Evolutionary conservation across 37 sponge, comb jelly and placozoan genomes (phyloP).

Genomic region (Petrosia ficiformis): DNA sequence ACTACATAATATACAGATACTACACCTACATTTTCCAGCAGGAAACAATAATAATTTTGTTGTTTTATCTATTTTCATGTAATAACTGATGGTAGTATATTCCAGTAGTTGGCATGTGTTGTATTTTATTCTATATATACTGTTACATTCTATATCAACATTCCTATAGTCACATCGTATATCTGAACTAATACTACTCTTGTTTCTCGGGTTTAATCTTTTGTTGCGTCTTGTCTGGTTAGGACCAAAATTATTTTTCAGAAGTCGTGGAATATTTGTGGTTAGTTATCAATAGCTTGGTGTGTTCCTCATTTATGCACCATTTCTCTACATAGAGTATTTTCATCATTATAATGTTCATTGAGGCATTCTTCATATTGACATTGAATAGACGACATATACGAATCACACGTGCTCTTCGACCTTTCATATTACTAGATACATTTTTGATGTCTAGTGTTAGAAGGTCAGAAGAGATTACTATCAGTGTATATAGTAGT

Average conservation of each 20-base stretch:
- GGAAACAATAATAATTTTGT: too few relatives aligned
- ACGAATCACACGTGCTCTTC: constrained; percentile 58
- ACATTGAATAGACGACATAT: constrained; percentile 32
- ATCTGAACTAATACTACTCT: constrained; percentile 48
- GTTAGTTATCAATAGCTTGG: constrained; percentile 44
- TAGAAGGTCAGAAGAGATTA: constrained; percentile 50
- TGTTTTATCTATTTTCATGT: too few relatives aligned
- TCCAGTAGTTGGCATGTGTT: neutral
- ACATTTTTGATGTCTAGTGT: constrained; percentile 64
- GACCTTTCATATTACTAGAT: constrained; percentile 78
- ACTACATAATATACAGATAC: too few relatives aligned
- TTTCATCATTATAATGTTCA: constrained; percentile 37
- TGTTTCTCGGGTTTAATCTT: constrained; percentile 35
- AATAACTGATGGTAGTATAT: too few relatives aligned
- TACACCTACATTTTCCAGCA: too few relatives aligned
- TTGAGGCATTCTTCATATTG: constrained; percentile 57
- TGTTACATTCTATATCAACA: neutral
- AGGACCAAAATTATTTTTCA: constrained; percentile 36
- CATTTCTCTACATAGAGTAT: neutral
- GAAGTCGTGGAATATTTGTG: constrained; percentile 35
- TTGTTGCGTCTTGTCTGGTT: constrained; percentile 54
- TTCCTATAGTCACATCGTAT: constrained; percentile 23
- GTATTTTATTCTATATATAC: neutral
- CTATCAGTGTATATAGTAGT: neutral
- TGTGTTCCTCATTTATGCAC: neutral